Conservation (phyloP, 2,113 vertebrate species). For the Dicrurus megarhynchus region DNA sequence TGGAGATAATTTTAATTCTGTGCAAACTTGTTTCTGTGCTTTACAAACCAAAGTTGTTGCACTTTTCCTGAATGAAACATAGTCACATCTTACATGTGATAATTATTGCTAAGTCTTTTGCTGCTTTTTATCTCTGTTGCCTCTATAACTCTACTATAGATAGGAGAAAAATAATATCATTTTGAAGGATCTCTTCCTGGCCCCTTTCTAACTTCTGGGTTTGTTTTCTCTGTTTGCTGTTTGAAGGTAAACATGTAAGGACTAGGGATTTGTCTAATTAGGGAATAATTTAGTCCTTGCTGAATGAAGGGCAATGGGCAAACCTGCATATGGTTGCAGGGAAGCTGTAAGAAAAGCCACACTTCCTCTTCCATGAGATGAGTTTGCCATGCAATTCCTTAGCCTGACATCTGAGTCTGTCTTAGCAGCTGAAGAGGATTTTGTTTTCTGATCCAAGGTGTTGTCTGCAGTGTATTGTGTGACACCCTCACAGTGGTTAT, state of each 20-base stretch:
- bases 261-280: not conserved
- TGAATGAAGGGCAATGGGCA: not conserved
- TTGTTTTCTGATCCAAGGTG: not conserved
- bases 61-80: not conserved
- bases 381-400: not conserved
- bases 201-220: not conserved
- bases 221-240: not conserved
- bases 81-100: not conserved
- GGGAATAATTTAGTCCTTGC: not conserved
- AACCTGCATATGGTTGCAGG: not conserved
- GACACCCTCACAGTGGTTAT: not conserved
- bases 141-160: not conserved
- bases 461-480: accelerated
- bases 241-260: not conserved
- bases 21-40: not conserved
- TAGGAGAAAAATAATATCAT: not conserved
- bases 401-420: not conserved
- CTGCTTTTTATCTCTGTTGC: not conserved
- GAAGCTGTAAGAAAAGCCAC: not conserved
- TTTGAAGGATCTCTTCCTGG: not conserved
- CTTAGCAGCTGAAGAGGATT: not conserved
- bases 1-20: not conserved
- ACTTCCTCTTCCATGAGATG: not conserved
- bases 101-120: not conserved
- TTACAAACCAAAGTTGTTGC: not conserved